phyloP scores from a whole-genome alignment of 35 echinoderm and acorn worm species.

The Eucidaris tribuloides region DNA sequence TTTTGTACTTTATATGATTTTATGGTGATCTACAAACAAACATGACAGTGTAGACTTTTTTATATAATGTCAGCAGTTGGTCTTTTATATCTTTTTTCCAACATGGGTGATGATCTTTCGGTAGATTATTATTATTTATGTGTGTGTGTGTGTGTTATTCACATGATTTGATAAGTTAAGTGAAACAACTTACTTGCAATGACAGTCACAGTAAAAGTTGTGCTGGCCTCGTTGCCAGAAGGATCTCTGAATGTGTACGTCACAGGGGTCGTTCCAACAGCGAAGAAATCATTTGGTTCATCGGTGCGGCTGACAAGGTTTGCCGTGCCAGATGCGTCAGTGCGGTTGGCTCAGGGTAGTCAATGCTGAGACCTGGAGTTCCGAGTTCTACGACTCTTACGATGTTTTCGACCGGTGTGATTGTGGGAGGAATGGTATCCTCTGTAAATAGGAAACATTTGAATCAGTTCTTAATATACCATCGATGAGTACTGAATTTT shows the following conservation, averaged over 20 bases:
- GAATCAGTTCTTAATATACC: too few species aligned
- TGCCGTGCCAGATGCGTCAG: constrained; percentile 6
- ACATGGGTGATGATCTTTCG: background rate
- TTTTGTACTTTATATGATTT: background rate
- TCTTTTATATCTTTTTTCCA: background rate
- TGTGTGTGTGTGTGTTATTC: background rate
- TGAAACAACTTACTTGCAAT: constrained; percentile 26
- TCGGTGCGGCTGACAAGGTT: background rate
- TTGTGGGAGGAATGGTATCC: constrained; percentile 38
- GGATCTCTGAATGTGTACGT: constrained; percentile 15
- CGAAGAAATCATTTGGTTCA: background rate
- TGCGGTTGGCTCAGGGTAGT: constrained; percentile 1
- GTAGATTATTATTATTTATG: background rate
- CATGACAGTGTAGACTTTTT: background rate
- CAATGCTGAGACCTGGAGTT: background rate
- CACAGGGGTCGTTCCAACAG: constrained; percentile 3
- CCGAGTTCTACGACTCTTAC: background rate
- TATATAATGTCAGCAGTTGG: background rate
- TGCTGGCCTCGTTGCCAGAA: constrained; percentile 6
- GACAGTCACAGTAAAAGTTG: constrained; percentile 48
- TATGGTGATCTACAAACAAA: background rate
- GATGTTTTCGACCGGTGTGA: constrained; percentile 15
- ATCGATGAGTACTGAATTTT: background rate
- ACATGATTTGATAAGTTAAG: background rate
- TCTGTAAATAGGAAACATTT: constrained; percentile 13